Conservation (phyloP, 2,888 invertebrate genomes). For the Campaea margaritaria region DNA sequence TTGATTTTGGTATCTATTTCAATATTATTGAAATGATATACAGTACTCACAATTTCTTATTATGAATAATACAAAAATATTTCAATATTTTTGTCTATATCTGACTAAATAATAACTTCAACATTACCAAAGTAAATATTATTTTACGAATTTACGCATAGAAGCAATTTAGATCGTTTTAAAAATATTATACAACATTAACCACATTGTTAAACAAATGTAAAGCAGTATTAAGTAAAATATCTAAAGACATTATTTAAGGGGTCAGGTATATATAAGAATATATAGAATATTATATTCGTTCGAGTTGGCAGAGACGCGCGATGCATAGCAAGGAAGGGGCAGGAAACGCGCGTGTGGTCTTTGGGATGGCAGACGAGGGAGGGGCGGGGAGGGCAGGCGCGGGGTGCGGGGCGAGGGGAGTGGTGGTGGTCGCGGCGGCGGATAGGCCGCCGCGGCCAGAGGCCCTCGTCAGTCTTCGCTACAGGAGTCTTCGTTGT, state of each 20-base stretch:
- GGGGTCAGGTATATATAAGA: slow-evolving; percentile 66
- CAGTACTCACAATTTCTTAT: too few relatives aligned
- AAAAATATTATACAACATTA: slow-evolving; percentile 60
- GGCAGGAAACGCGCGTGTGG: slow-evolving; percentile 36
- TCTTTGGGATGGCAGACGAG: slow-evolving; percentile 34
- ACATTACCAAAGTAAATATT: too few relatives aligned
- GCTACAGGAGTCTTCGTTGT: slow-evolving; percentile 86
- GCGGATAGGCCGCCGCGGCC: slow-evolving; percentile 49
- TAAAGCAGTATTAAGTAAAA: not conserved
- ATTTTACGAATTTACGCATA: slow-evolving; percentile 21
- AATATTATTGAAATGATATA: too few relatives aligned
- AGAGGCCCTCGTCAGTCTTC: slow-evolving; percentile 74
- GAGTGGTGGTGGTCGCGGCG: slow-evolving; percentile 42
- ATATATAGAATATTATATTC: slow-evolving; percentile 59
- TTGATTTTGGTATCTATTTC: not conserved
- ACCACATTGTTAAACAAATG: slow-evolving; percentile 1
- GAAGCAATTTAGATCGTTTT: slow-evolving; percentile 30
- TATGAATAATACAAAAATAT: slow-evolving; percentile 20
- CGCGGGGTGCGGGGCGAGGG: slow-evolving; percentile 29
- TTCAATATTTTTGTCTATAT: slow-evolving; percentile 16
- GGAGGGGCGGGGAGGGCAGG: slow-evolving; percentile 40
- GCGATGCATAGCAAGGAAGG: slow-evolving; percentile 31
- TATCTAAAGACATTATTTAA: slow-evolving; percentile 44
- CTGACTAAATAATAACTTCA: too few relatives aligned
- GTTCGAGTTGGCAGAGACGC: slow-evolving; percentile 22